Conservation (phyloP, 2,797 vertebrate genomes). For the Hypotaenidia philippensis region DNA sequence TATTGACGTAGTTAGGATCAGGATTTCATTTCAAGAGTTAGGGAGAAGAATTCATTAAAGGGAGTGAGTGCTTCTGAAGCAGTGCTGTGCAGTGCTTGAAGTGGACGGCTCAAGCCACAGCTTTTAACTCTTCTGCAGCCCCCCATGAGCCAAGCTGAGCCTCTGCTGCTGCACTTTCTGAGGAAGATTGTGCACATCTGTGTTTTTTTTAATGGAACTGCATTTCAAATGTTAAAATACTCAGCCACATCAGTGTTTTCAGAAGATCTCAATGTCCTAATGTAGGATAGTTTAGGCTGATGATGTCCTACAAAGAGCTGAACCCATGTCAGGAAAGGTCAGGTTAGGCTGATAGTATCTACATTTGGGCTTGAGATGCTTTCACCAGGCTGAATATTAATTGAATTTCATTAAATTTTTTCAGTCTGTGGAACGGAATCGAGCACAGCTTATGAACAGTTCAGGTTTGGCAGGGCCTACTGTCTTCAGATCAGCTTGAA, state of each 20-base stretch:
- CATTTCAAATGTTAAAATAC: background rate
- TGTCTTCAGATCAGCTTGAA: background rate
- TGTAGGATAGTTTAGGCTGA: background rate
- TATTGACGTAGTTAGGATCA: background rate
- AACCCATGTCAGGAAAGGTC: background rate
- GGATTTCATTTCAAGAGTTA: background rate
- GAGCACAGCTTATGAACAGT: background rate
- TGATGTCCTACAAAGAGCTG: background rate
- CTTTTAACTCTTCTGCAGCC: background rate
- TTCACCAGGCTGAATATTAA: background rate
- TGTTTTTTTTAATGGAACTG: background rate
- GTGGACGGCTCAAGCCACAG: background rate
- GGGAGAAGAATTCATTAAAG: background rate
- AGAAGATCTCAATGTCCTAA: background rate
- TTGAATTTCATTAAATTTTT: background rate
- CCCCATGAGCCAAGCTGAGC: background rate
- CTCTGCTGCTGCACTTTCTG: background rate
- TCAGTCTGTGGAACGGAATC: background rate
- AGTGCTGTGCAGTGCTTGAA: background rate
- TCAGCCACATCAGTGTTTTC: background rate
- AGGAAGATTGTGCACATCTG: background rate
- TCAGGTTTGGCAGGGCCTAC: background rate
- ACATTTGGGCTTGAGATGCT: background rate
- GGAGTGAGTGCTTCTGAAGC: background rate
- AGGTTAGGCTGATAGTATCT: background rate